These are phyloP conservation scores for Echinarachnius parma DNA, from an alignment of 53 echinoderm and acorn worm species.

Conservation along the genomic window DNA sequence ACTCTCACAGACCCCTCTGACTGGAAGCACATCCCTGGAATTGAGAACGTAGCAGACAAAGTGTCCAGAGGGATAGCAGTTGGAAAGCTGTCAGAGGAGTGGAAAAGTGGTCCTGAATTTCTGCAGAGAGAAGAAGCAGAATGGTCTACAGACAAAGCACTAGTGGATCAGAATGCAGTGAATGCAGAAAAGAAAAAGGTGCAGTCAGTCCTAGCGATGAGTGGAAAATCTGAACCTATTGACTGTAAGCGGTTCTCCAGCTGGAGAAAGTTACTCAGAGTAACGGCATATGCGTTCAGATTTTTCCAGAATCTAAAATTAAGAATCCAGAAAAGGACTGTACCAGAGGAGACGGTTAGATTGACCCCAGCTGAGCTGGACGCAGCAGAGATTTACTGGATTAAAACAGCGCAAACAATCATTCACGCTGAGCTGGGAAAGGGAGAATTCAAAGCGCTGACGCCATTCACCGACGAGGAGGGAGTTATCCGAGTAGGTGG, in stretches of 20 bases:
- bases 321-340: conserved; percentile 12
- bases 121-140: conserved; percentile 29
- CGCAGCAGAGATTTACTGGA: conserved; percentile 50
- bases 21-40: conserved; percentile 57
- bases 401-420: conserved; percentile 26
- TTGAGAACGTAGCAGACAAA: conserved; percentile 47
- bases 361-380: conserved; percentile 35
- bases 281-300: conserved; percentile 59
- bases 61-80: conserved; percentile 51
- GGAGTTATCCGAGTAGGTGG: conserved; percentile 61
- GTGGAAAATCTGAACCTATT: conserved; percentile 6
- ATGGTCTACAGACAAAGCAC: conserved; percentile 42
- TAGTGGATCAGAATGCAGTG: not conserved
- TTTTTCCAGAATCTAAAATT: conserved; percentile 29
- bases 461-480: conserved; percentile 52
- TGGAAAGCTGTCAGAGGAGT: conserved; percentile 14
- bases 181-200: conserved; percentile 8
- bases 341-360: not conserved
- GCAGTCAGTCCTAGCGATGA: not conserved
- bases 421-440: conserved; percentile 35
- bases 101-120: conserved; percentile 56
- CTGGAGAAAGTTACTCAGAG: conserved; percentile 55
- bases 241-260: conserved; percentile 45
- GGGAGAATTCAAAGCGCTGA: conserved; percentile 53
- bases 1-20: conserved; percentile 43